Percentiles rank a stretch among this genome's conserved stretches.
Evolutionary conservation across 2,113 vertebrate species (phyloP).

Genomic region (Centropristis striata): DNA sequence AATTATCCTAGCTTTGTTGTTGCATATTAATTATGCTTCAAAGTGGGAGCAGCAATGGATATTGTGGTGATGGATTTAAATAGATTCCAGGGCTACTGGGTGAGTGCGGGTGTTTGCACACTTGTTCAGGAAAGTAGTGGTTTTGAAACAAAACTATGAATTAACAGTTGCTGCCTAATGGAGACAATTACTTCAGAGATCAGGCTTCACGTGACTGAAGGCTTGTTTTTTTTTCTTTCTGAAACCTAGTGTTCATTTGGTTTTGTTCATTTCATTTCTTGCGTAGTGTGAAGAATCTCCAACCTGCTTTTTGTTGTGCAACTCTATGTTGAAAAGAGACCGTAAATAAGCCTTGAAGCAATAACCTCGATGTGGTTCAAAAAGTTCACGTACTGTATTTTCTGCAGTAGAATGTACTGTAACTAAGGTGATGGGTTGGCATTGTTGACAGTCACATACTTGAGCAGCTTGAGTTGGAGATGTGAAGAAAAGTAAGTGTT

Average conservation of each 20-base stretch:
- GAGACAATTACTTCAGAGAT: not conserved
- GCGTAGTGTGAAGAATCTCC: too few relatives aligned
- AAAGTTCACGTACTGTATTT: too few relatives aligned
- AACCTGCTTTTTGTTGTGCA: too few relatives aligned
- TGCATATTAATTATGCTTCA: conserved; percentile 65
- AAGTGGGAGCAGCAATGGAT: conserved; percentile 46
- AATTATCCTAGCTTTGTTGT: conserved; percentile 72
- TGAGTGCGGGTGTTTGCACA: conserved; percentile 29
- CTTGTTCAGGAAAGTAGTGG: conserved; percentile 13
- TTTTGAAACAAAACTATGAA: conserved; percentile 33
- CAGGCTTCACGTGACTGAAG: conserved; percentile 2
- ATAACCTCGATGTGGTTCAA: too few relatives aligned
- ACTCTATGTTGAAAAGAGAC: too few relatives aligned
- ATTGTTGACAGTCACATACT: not conserved
- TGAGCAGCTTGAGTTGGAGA: not conserved
- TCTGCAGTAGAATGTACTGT: too few relatives aligned
- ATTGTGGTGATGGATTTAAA: conserved; percentile 55
- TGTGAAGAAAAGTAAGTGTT: not conserved
- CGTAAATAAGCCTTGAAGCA: too few relatives aligned
- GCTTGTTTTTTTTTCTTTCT: not conserved
- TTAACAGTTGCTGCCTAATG: not conserved
- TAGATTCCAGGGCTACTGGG: conserved; percentile 29
- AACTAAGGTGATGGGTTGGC: not conserved
- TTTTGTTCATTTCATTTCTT: too few relatives aligned
- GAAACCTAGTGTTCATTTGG: not conserved